Conservation (phyloP, 2,888 invertebrate species). For the Yponomeuta evonymella region DNA sequence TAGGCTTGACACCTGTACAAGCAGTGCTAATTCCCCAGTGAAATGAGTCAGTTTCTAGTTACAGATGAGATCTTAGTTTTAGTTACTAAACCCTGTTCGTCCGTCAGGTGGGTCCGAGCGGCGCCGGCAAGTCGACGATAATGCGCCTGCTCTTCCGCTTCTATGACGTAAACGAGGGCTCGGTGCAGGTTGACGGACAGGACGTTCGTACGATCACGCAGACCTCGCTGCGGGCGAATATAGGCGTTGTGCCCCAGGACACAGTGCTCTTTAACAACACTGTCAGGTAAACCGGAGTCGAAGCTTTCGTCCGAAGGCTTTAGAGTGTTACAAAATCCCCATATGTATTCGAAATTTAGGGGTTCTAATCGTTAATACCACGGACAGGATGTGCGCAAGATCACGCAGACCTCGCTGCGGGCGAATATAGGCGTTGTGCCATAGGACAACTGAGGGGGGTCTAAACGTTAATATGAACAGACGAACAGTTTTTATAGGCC, state of each 20-base stretch:
- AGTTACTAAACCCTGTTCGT: background rate
- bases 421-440: slow-evolving; percentile 95
- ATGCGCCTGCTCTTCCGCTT: slow-evolving; percentile 96
- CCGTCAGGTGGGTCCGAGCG: slow-evolving; percentile 87
- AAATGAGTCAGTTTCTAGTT: no score
- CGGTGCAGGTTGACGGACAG: slow-evolving; percentile 91
- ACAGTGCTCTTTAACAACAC: slow-evolving; percentile 96
- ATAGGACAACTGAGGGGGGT: slow-evolving; percentile 80
- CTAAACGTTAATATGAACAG: no score
- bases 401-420: slow-evolving; percentile 90
- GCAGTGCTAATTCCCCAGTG: no score
- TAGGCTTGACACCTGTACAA: no score
- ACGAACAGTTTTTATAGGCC: no score
- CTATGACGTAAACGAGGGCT: slow-evolving; percentile 94
- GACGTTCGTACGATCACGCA: slow-evolving; percentile 91
- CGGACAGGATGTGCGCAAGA: slow-evolving; percentile 90
- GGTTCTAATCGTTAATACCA: slow-evolving; percentile 56
- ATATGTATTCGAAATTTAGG: no score
- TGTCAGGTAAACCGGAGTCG: slow-evolving; percentile 35
- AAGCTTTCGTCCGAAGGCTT: no score
- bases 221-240: slow-evolving; percentile 86
- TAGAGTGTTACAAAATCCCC: no score
- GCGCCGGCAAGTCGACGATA: slow-evolving; percentile 97
- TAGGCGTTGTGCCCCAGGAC: slow-evolving; percentile 98
- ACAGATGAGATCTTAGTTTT: background rate